Base-by-base conservation (phyloP, 2,888 invertebrate species). In the Lochmaea capreae region DNA sequence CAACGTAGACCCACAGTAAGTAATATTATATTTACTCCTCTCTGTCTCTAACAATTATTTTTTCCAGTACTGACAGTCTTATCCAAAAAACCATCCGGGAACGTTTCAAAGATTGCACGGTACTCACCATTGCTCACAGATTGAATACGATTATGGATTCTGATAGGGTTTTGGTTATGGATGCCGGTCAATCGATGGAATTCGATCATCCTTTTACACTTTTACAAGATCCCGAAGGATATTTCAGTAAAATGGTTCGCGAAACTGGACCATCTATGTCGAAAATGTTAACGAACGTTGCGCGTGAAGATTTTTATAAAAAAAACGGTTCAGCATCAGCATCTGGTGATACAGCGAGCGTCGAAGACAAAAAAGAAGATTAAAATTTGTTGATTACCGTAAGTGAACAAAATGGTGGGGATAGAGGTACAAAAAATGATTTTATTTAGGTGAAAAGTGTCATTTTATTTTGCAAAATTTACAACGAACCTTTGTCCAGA, bases 71-170 rank as follows among this genome's bases (percentile, higher is more conserved):
- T 57, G 95, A 95, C 82, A 90, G 89, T 0, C 85, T 95, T n/a
- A 95, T 95, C 76, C 95, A 95, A 84, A 89, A 88, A 52, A 93
- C 94, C 1, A 95, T 95, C 74, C 88, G 94, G 72, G 89, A 88
- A 67, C 93, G 93, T 84, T 95, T 95, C 84, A 89, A 89, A 1
- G 88, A 91, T 26, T 95, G 94, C 84, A 95, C 95, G 0, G 95
- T 95, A 33, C 89, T 95, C 46, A 95, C 95, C 0, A 94, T 95
- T 61, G 95, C 95, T 43, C 95, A 95, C 86, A 68, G 95, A 58
- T 89, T 96, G 8, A 92, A 95, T 83, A 95, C 95, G 0, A 93
- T 96, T 66, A 95, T 95, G 93, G 95, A 96, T 68, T 94, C 93
- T 0, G 94, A 95, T 87, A 91, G 91, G 87, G 91, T 94, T 76